Base-by-base conservation (phyloP, 2,113 vertebrate species). In the Xenopus laevis region DNA sequence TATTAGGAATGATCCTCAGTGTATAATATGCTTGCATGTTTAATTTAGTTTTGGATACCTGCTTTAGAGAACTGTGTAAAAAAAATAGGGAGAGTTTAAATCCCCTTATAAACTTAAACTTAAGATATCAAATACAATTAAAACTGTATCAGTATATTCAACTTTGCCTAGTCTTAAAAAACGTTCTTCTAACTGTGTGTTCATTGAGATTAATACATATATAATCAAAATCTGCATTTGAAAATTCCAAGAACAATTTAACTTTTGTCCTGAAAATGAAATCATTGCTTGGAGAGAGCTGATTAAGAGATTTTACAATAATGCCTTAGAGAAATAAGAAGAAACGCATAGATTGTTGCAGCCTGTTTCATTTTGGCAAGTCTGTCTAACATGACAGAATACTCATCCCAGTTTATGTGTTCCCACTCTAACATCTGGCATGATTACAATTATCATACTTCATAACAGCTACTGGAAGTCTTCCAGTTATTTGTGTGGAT, bases 401-500 rank as follows among this genome's bases (percentile, higher is more conserved):
- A 50, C 40, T 75, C 65, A 59, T 52, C 21, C 46, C 23, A 75
- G 65, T 18, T 68, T 62, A 68, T 21, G 13, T 11, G 44, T 53
- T 52, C n/a, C 16, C 20, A 62, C 27, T 30, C 57, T 62, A 40
- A n/a, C 65, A 75, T 61, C 72, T 75, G 72, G 72, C 57, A 75
- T 61, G 17, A 68, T 62, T 61, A 18, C 30, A 61, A 61, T 44
- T 68, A 75, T 53, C 52, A 17, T 40, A 68, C 23, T 75, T 75
- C 27, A 52, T 75, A 75, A 68, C 23, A 67, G 9, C 52, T 68
- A 61, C 40, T 75, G 65, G 40, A 75, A 61, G 68, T 75, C 23
- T 68, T 75, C 72, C 72, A 75, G 45, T 53, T 75, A 68, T 68
- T 75, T 68, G 44, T 18, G 17, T 68, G n/a, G 15, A 30, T 62